phyloP scores from a whole-genome alignment of 2,797 vertebrate species.

The Paguma larvata region DNA sequence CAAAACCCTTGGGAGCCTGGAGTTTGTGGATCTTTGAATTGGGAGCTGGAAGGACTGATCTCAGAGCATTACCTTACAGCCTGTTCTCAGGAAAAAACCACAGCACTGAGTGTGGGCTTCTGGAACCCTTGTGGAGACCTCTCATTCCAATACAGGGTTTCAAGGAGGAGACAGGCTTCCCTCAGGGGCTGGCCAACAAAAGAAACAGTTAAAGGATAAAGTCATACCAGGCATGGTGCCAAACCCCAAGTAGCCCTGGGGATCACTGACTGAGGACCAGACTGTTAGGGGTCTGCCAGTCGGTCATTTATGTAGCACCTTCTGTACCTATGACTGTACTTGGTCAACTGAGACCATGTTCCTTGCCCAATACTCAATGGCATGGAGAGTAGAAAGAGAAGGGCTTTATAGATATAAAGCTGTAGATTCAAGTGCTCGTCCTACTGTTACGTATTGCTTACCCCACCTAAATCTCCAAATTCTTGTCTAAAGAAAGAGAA shows the following conservation, averaged over 20 bases:
- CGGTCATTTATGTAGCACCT: not conserved
- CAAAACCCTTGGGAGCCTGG: not conserved
- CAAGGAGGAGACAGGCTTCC: conserved; percentile 14
- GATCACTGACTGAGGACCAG: conserved; percentile 23
- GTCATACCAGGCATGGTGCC: conserved; percentile 33
- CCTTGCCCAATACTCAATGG: not conserved
- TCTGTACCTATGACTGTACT: not conserved
- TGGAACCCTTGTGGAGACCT: not conserved
- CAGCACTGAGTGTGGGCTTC: conserved; percentile 26
- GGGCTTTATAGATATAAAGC: too few species aligned
- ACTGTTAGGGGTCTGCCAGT: not conserved
- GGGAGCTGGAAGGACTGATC: conserved; percentile 59
- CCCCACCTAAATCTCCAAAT: not conserved
- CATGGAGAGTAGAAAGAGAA: not conserved
- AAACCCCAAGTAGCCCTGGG: conserved; percentile 38
- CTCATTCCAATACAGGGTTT: conserved; percentile 35
- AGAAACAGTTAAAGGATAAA: conserved; percentile 52
- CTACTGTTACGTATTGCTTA: not conserved
- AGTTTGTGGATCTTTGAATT: not conserved
- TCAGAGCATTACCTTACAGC: conserved; percentile 53
- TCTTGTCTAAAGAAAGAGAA: not conserved
- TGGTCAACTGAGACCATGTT: not conserved
- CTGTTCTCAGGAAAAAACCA: conserved; percentile 40
- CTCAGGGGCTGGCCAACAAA: conserved; percentile 34
- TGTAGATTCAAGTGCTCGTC: not conserved